Percentiles rank a stretch among this genome's conserved stretches.
Evolutionary conservation across 2,888 invertebrate genomes (phyloP).

Genomic region (Perizoma flavofasciatum): DNA sequence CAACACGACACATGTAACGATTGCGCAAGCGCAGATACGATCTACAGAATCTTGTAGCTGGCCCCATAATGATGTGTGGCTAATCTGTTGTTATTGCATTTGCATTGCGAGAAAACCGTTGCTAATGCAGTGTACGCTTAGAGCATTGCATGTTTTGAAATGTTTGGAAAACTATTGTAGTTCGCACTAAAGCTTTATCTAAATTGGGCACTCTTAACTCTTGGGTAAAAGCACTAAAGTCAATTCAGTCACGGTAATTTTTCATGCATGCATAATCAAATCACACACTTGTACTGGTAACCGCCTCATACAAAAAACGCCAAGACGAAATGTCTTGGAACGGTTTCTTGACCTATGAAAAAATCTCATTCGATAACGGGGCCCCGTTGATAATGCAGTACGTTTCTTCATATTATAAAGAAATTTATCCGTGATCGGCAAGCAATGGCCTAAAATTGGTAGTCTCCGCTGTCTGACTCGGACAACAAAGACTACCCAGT

Average conservation of each 20-base stretch:
- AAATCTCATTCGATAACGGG: too few relatives aligned
- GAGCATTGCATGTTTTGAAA: slow-evolving; percentile 33
- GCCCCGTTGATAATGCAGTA: too few relatives aligned
- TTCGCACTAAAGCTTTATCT: slow-evolving; percentile 8
- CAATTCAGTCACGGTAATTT: background rate
- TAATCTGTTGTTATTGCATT: slow-evolving; percentile 40
- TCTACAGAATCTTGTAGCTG: slow-evolving; percentile 22
- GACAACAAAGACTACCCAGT: too few relatives aligned
- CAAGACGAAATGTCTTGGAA: too few relatives aligned
- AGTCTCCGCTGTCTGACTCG: too few relatives aligned
- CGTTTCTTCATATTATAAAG: too few relatives aligned
- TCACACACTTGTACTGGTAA: too few relatives aligned
- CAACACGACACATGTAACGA: slow-evolving; percentile 28
- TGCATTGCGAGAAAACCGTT: slow-evolving; percentile 33
- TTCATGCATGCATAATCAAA: too few relatives aligned
- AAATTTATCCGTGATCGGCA: too few relatives aligned
- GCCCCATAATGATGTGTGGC: slow-evolving; percentile 40
- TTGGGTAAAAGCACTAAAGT: slow-evolving; percentile 13
- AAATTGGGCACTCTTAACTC: slow-evolving; percentile 16
- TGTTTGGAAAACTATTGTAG: slow-evolving; percentile 29
- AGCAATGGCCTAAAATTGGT: too few relatives aligned
- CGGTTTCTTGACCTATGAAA: too few relatives aligned
- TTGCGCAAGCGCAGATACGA: slow-evolving; percentile 36
- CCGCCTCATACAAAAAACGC: too few relatives aligned
- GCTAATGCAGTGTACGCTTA: slow-evolving; percentile 25